These are phyloP conservation scores for Microctonus brassicae DNA, from an alignment of 2,888 invertebrate species.

Conservation along the genomic window DNA sequence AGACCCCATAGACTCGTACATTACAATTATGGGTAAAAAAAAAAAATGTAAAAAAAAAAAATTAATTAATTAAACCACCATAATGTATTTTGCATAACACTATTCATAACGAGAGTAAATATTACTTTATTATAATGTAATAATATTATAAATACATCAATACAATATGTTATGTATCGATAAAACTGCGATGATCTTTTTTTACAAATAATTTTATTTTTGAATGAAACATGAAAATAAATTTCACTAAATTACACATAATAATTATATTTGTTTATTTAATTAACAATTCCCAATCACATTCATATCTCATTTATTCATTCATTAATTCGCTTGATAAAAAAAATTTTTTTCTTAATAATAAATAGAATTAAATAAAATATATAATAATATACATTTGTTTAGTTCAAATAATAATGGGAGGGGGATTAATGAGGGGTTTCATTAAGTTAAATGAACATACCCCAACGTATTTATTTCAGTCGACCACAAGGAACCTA, in stretches of 20 bases:
- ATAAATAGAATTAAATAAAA: too few species aligned
- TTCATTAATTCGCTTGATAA: too few species aligned
- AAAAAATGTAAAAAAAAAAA: conserved; percentile 40
- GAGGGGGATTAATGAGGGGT: too few species aligned
- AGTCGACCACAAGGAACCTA: too few species aligned
- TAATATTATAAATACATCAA: conserved; percentile 45
- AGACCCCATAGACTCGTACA: conserved; percentile 36
- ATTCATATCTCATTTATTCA: too few species aligned
- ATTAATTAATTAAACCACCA: conserved; percentile 43
- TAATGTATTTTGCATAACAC: conserved; percentile 54
- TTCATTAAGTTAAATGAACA: too few species aligned
- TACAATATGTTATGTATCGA: conserved; percentile 52
- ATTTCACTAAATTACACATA: conserved; percentile 62
- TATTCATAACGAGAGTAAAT: conserved; percentile 49
- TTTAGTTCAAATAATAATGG: too few species aligned
- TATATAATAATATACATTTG: too few species aligned
- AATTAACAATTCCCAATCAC: neutral
- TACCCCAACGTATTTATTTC: too few species aligned
- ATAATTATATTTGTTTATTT: neutral
- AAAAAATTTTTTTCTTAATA: too few species aligned
- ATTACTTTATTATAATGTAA: conserved; percentile 47
- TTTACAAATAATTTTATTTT: conserved; percentile 70
- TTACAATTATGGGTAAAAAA: too few species aligned
- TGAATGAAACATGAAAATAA: conserved; percentile 68
- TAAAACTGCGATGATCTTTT: conserved; percentile 65